Evolutionary conservation across 2,113 vertebrate species (phyloP).

Genomic region (Eretmochelys imbricata): DNA sequence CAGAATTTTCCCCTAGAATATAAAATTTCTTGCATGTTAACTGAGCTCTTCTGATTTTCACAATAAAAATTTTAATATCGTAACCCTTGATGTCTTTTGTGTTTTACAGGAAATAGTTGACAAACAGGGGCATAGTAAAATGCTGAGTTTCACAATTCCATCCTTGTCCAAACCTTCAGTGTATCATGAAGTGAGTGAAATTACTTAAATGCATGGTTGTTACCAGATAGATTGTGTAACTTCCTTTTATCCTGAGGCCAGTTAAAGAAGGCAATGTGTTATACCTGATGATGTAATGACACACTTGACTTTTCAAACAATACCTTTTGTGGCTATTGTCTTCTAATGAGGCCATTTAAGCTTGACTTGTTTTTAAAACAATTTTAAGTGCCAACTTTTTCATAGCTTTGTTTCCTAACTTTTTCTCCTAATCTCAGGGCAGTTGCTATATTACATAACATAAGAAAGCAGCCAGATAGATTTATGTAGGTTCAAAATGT

Average conservation of each 20-base stretch:
- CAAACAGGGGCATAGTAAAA: conserved; percentile 95
- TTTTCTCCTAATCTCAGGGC: background rate
- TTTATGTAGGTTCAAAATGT: background rate
- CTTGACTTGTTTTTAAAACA: background rate
- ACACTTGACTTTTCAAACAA: background rate
- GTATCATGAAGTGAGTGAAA: conserved; percentile 92
- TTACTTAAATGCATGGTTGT: conserved; percentile 1
- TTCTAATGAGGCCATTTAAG: background rate
- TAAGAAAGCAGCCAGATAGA: background rate
- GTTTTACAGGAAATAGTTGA: conserved; percentile 94
- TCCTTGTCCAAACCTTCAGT: conserved; percentile 97
- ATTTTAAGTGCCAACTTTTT: background rate
- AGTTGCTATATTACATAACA: background rate
- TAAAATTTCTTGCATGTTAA: background rate
- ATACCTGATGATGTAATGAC: background rate
- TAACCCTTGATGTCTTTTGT: conserved; percentile 14
- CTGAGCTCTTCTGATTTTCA: background rate
- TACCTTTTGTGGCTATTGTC: background rate
- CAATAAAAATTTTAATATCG: background rate
- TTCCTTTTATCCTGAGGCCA: background rate
- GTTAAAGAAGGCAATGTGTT: background rate
- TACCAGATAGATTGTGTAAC: background rate
- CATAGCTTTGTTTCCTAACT: background rate
- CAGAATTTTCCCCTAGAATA: background rate
- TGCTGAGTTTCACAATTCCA: conserved; percentile 94